A percentile compares a stretch with the other conserved stretches of the same genome.
phyloP scores from a whole-genome alignment of 2,888 invertebrate species.

The Drosophila flavopinicola region DNA sequence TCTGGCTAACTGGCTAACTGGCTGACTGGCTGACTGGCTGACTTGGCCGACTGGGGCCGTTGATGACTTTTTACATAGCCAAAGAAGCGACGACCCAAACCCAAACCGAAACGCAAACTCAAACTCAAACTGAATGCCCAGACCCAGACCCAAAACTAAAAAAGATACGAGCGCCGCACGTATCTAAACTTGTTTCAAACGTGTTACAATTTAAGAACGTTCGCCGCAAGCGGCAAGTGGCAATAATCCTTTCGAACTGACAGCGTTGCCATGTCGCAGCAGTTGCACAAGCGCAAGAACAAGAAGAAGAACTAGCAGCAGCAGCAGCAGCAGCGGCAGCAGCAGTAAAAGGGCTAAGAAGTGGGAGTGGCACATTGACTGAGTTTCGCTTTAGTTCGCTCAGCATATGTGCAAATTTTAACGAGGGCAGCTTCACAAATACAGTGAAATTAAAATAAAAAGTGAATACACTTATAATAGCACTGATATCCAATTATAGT shows the following conservation, averaged over 20 bases:
- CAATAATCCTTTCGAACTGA: conserved; percentile 79
- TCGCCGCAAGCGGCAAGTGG: conserved; percentile 78
- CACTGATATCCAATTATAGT: too few relatives aligned
- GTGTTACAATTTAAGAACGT: conserved; percentile 79
- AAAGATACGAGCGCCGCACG: conserved; percentile 59
- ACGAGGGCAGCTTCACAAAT: conserved; percentile 29
- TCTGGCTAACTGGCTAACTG: conserved; percentile 49
- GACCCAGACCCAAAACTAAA: conserved; percentile 4
- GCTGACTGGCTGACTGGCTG: conserved; percentile 47
- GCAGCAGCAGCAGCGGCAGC: conserved; percentile 13
- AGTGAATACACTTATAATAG: too few relatives aligned
- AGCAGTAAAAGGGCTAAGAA: conserved; percentile 35
- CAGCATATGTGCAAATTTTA: conserved; percentile 42
- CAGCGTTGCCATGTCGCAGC: conserved; percentile 60
- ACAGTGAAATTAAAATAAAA: too few relatives aligned
- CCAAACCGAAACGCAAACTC: conserved; percentile 23
- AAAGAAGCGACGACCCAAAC: conserved; percentile 55
- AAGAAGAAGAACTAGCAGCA: conserved; percentile 6
- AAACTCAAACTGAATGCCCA: conserved; percentile 21
- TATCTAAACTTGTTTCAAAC: conserved; percentile 79
- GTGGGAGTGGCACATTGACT: conserved; percentile 74
- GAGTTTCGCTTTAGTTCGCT: conserved; percentile 48
- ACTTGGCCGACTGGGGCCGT: conserved; percentile 56
- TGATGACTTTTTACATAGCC: conserved; percentile 76
- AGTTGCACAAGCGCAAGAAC: conserved; percentile 21